A percentile compares a stretch with the other conserved stretches of the same genome.
Evolutionary conservation across 1,140 invertebrate species (phyloP).

Genomic region (Homalodisca vitripennis): DNA sequence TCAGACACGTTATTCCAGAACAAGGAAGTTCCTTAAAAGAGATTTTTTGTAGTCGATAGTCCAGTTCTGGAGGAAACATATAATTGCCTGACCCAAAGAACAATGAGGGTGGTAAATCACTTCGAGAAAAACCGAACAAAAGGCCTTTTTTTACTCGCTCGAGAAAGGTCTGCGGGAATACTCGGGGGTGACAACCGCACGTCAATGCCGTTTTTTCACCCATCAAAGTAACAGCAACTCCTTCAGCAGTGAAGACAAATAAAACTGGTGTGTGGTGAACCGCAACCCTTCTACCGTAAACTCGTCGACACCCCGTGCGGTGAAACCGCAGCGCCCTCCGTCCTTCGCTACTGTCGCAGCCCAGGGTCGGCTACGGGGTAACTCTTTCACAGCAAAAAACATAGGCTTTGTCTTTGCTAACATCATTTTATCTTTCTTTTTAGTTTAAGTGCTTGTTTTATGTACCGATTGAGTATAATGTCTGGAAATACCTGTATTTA

Average conservation of each 20-base stretch:
- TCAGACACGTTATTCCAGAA: slow-evolving; percentile 1
- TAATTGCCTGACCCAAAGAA: slow-evolving; percentile 21
- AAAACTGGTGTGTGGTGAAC: not conserved
- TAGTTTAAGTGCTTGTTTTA: too few relatives aligned
- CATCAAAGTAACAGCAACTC: not conserved
- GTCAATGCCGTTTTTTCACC: not conserved
- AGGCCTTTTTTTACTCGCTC: not conserved
- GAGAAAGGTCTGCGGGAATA: not conserved
- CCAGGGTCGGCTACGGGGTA: too few relatives aligned
- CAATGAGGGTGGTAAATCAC: slow-evolving; percentile 20
- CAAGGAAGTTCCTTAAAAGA: slow-evolving; percentile 19
- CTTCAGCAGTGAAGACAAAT: slow-evolving; percentile 10
- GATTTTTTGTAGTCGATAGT: slow-evolving; percentile 16
- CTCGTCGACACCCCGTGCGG: not conserved
- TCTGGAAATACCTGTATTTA: too few relatives aligned
- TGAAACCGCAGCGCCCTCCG: too few relatives aligned
- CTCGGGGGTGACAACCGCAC: slow-evolving; percentile 4
- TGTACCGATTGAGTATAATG: too few relatives aligned
- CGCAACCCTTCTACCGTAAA: slow-evolving; percentile 17
- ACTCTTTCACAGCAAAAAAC: too few relatives aligned
- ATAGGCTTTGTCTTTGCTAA: too few relatives aligned
- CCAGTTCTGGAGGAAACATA: slow-evolving; percentile 16
- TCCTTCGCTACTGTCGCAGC: too few relatives aligned
- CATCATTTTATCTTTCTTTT: too few relatives aligned
- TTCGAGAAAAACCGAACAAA: slow-evolving; percentile 13